Evolutionary conservation across 2,113 vertebrate species (phyloP).

Genomic region (Verasper variegatus): DNA sequence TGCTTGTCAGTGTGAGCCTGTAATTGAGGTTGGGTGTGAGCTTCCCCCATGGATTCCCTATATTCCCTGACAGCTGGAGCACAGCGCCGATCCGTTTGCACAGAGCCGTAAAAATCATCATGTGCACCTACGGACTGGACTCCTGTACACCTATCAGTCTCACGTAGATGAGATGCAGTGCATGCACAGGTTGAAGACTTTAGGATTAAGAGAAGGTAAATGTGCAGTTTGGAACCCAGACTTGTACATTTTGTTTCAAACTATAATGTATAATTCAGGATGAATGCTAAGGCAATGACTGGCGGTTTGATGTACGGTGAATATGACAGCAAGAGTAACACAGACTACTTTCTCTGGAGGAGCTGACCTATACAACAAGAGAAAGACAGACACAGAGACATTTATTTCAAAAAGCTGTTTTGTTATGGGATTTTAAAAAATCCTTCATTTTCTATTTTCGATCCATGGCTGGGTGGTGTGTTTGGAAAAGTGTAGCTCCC

Average conservation of each 20-base stretch:
- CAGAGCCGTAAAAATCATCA: slow-evolving; percentile 40
- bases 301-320: neutral
- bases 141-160: slow-evolving; percentile 31
- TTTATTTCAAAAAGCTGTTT: slow-evolving; percentile 43
- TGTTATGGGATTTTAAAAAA: slow-evolving; percentile 37
- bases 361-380: slow-evolving; percentile 32
- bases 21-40: slow-evolving; percentile 70
- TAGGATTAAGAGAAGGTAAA: neutral
- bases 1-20: slow-evolving; percentile 66
- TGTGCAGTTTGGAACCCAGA: neutral
- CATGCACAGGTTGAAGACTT: slow-evolving; percentile 5
- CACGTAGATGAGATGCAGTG: neutral
- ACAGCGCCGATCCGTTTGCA: slow-evolving; percentile 42
- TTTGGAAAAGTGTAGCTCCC: slow-evolving; percentile 63
- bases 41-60: slow-evolving; percentile 51
- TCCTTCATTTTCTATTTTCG: slow-evolving; percentile 60
- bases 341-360: slow-evolving; percentile 17
- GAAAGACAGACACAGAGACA: slow-evolving; percentile 17
- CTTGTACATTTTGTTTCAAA: neutral
- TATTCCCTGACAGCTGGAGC: slow-evolving; percentile 59
- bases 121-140: slow-evolving; percentile 23
- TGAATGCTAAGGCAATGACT: neutral
- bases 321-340: slow-evolving; percentile 3
- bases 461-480: slow-evolving; percentile 57
- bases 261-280: slow-evolving; percentile 14